A percentile compares a stretch with the other conserved stretches of the same genome.
Evolutionary conservation across 2,888 invertebrate genomes (phyloP).

Genomic region (Scaptomyza cyrtandrae): DNA sequence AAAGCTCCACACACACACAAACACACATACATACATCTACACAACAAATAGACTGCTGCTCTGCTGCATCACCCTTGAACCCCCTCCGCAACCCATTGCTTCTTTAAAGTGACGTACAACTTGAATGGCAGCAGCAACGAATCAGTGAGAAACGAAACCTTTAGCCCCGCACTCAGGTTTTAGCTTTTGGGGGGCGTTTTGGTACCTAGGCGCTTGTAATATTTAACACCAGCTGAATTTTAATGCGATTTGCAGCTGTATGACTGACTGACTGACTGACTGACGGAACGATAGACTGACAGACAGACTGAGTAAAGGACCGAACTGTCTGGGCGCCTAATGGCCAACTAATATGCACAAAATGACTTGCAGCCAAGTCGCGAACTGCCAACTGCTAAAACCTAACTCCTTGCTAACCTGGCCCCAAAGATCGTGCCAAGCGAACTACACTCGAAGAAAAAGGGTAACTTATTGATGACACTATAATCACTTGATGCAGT

Average conservation of each 20-base stretch:
- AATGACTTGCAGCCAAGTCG: conserved; percentile 74
- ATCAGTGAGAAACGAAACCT: conserved; percentile 69
- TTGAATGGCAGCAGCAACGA: conserved; percentile 70
- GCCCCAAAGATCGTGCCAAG: conserved; percentile 47
- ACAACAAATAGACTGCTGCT: conserved; percentile 43
- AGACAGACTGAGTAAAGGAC: conserved; percentile 12
- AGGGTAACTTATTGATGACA: too few species aligned
- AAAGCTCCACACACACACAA: conserved; percentile 44
- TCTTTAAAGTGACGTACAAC: conserved; percentile 46
- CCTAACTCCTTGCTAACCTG: conserved; percentile 9
- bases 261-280: conserved; percentile 24
- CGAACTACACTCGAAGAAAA: conserved; percentile 14
- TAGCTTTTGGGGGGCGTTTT: neutral
- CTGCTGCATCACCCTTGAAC: conserved; percentile 24
- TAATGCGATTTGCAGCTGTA: conserved; percentile 65
- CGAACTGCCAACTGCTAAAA: conserved; percentile 45
- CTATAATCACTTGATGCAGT: too few species aligned
- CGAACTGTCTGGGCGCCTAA: conserved; percentile 57
- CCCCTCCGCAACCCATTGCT: neutral
- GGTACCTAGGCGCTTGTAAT: conserved; percentile 61
- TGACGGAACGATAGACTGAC: conserved; percentile 4
- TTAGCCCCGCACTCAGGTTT: conserved; percentile 43
- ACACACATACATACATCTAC: neutral
- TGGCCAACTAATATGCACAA: conserved; percentile 75
- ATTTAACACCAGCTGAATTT: conserved; percentile 78